These are phyloP conservation scores for Reticulitermes speratus DNA, from an alignment of 1,140 invertebrate species.

Conservation along the genomic window DNA sequence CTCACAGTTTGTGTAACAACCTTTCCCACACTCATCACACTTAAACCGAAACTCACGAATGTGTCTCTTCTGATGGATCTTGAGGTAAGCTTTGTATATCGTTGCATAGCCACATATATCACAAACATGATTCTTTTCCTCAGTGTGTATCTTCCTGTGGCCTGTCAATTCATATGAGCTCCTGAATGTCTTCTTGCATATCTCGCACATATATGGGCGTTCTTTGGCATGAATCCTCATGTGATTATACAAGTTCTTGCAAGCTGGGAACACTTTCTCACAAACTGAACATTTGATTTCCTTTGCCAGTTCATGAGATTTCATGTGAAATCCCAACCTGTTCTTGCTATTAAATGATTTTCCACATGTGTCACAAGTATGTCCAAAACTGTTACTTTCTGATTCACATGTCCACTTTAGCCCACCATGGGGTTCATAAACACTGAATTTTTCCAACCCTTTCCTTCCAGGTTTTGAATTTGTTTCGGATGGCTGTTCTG, in stretches of 20 bases:
- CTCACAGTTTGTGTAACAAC: constrained; percentile 49
- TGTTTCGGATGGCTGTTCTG: background rate
- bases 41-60: constrained; percentile 45
- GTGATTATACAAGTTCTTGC: constrained; percentile 54
- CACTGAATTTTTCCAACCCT: background rate
- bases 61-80: constrained; percentile 48
- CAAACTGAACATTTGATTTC: constrained; percentile 56
- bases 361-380: constrained; percentile 58
- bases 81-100: constrained; percentile 46
- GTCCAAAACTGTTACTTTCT: background rate
- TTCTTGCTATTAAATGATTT: constrained; percentile 60
- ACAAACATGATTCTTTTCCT: constrained; percentile 44
- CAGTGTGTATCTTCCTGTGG: constrained; percentile 45
- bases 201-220: constrained; percentile 51
- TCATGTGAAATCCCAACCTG: constrained; percentile 42
- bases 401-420: background rate
- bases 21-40: constrained; percentile 50
- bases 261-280: constrained; percentile 54
- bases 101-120: constrained; percentile 46
- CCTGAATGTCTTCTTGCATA: constrained; percentile 52
- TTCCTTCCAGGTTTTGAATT: background rate
- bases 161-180: constrained; percentile 48
- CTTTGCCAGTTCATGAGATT: constrained; percentile 21
- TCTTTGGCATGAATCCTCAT: constrained; percentile 49
- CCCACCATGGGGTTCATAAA: background rate